phyloP scores from a whole-genome alignment of 2,113 vertebrate genomes.

The Smithornis capensis region DNA sequence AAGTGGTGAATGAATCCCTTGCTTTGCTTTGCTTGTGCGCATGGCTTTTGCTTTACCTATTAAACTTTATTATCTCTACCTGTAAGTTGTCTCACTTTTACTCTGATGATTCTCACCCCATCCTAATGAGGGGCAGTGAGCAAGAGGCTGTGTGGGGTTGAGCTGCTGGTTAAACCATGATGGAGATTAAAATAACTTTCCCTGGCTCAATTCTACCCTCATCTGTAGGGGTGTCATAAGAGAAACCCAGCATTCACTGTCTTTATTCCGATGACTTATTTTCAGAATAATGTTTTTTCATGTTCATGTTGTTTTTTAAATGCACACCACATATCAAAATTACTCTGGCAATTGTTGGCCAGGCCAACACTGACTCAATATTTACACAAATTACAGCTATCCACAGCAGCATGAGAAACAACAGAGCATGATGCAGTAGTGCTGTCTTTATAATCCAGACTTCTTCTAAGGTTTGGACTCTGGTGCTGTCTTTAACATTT shows the following conservation, averaged over 20 bases:
- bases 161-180: background rate
- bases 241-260: background rate
- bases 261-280: background rate
- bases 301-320: background rate
- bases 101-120: background rate
- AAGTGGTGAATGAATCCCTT: background rate
- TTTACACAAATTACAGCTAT: background rate
- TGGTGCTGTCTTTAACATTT: background rate
- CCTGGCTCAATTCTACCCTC: background rate
- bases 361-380: background rate
- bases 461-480: background rate
- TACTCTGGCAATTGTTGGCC: background rate
- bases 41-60: background rate
- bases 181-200: background rate
- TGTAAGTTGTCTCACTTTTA: background rate
- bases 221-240: background rate
- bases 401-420: background rate
- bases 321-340: background rate
- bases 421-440: background rate
- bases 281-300: background rate
- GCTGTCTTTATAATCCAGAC: background rate
- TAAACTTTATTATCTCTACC: background rate
- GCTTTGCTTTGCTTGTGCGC: background rate
- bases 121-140: background rate
- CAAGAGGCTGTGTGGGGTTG: background rate